Base-by-base conservation (phyloP, 1,140 invertebrate genomes). In the Zophobas morio region DNA sequence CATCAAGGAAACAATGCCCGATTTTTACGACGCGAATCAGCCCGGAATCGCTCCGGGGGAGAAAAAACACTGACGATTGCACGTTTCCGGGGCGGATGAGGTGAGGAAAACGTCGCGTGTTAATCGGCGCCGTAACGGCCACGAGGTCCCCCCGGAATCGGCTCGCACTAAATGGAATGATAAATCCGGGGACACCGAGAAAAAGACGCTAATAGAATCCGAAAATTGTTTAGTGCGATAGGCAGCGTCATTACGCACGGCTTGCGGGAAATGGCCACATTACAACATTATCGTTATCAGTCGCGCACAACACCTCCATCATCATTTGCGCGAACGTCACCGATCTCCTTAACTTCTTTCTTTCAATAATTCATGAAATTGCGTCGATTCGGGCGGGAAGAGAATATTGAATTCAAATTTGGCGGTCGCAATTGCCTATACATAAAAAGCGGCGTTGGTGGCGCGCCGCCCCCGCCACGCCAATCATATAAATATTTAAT, bases 401-500 rank as follows among this genome's bases (percentile, higher is more conserved):
- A 42, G 56, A 60, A 66, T 66, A 66, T 66, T 42, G 60, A 66
- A 66, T 66, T 66, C 42, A 66, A 66, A 66, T 66, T 66, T 42
- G 36, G 60, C 39, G 60, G 6, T 33, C 35, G 60, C 5, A 66
- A 42, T 32, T n/a, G 6, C 39, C n/a, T 39, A 66, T 20, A 20
- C 20, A 20, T 20, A 20, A 20, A 20, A 20, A 20, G 20, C 20
- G 20, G 20, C 20, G 20, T 20, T 20, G 20, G 20, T 20, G 20
- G 20, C 60, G 4, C 42, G 20, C 20, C 37, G 42, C 60, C 42
- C 42, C 42, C 39, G 42, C 60, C 20, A 3, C 39, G 8, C 37
- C 40, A 66, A 66, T 66, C 60, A 66, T 66, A 66, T 66, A 66
- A 66, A 66, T 66, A 66, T 66, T 66, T 66, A 66, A 66, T 66